Evolutionary conservation across 2,888 invertebrate species (phyloP), one percentile per base, ranked within the genome.

Genomic region (Thumatha senex): DNA sequence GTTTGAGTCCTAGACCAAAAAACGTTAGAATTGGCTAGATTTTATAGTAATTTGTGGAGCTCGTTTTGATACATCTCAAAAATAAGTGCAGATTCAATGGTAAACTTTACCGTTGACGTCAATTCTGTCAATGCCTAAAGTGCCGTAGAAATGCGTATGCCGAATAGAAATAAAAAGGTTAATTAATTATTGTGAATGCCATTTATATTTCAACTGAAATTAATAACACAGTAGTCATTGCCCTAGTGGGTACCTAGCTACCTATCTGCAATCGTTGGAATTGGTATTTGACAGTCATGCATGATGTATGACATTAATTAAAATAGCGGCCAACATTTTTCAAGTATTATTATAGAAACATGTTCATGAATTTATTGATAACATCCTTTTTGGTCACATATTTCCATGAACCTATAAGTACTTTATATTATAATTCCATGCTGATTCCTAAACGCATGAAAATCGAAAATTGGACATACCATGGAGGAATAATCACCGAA

Each of bases 211-310:
- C 10, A 1, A 11, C 31, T 11, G 7, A 31, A 2, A 8, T 7
- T 5, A 64, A 64, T 55, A 54, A 52, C 39, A 35, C 35, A 1
- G 29, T 40, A 51, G 51, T 51, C 35, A 40, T 38, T 49, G 36
- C 48, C 34, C 41, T 11, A 41, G 11, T 10, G n/a, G 54, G 47
- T 13, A 47, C 38, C 29, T 35, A 49, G 61, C n/a, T n/a, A n/a
- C n/a, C n/a, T 11, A 33, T 8, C n/a, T 11, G 31, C 31, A 10
- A 5, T 10, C 9, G 31, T 8, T 31, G 8, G 31, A 3, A 10
- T 31, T 31, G 31, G 5, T 31, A 31, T 31, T 31, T 31, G 31
- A 30, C 30, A 30, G 30, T 8, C 8, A 30, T 30, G 30, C n/a
- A 30, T 30, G 30, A 30, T 7, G n/a, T n/a, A n/a, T n/a, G n/a